Evolutionary conservation across 2,888 invertebrate genomes (phyloP), one percentile per base, ranked within the genome.

Genomic region (Caenorhabditis sp.): DNA sequence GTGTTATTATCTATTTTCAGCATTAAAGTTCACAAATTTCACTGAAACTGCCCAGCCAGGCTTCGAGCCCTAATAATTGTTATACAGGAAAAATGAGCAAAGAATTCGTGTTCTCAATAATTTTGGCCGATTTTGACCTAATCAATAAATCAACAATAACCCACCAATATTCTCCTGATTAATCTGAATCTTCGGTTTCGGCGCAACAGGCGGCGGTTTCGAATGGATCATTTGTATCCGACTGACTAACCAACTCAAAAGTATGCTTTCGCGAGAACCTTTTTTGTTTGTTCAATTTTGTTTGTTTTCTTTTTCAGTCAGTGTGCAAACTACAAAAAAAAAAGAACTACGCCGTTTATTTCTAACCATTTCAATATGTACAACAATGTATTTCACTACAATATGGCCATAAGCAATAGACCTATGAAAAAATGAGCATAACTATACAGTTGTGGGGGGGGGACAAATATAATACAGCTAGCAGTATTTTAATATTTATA

Each of bases 81-180:
- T n/a, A n/a, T n/a, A n/a, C n/a, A n/a, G n/a, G n/a, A n/a, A n/a
- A n/a, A n/a, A n/a, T n/a, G n/a, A n/a, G n/a, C n/a, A n/a, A n/a
- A n/a, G n/a, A n/a, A n/a, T n/a, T n/a, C n/a, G n/a, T n/a, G n/a
- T n/a, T n/a, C n/a, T n/a, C n/a, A n/a, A n/a, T n/a, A n/a, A n/a
- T n/a, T n/a, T n/a, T n/a, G n/a, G n/a, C n/a, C n/a, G n/a, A n/a
- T n/a, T n/a, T n/a, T n/a, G n/a, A n/a, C n/a, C n/a, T n/a, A n/a
- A n/a, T n/a, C n/a, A n/a, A n/a, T n/a, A n/a, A n/a, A n/a, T n/a
- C n/a, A 62, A 54, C 38, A 53, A 43, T 25, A 54, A 63, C 70
- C 49, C 21, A 71, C 70, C 70, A 52, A 71, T 67, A 60, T 71
- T 71, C 50, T 71, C 70, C 36, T 71, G 63, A 23, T 38, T 49